phyloP scores from a whole-genome alignment of 1,140 invertebrate species.

The Eupristina koningsbergeri region DNA sequence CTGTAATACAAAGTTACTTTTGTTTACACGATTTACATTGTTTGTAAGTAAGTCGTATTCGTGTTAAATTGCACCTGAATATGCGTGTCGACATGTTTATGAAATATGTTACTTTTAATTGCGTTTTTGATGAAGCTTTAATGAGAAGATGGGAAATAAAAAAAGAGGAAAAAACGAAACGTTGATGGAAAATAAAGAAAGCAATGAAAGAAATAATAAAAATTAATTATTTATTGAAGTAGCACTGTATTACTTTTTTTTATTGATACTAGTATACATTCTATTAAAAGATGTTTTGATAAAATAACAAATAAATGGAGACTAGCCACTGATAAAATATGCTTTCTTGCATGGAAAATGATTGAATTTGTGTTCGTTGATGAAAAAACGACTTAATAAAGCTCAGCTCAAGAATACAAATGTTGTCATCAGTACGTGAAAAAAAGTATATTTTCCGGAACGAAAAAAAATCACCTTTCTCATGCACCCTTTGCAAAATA shows the following conservation, averaged over 20 bases:
- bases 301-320: no score
- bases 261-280: not conserved
- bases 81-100: not conserved
- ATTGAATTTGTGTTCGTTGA: not conserved
- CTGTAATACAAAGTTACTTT: no score
- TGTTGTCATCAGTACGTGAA: not conserved
- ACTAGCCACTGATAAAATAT: not conserved
- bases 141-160: no score
- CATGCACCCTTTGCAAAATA: constrained; percentile 16
- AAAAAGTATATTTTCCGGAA: not conserved
- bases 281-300: not conserved
- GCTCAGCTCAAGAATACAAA: not conserved
- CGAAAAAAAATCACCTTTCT: not conserved
- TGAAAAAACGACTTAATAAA: not conserved
- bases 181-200: no score
- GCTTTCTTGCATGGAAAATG: not conserved
- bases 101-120: not conserved
- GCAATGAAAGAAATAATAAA: no score
- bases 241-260: no score
- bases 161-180: no score
- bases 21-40: no score
- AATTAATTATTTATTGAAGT: not conserved
- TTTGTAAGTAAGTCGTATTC: no score
- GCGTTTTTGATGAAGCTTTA: not conserved
- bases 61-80: no score